Evolutionary conservation across 2,888 invertebrate species (phyloP).

Genomic region (Caenorhabditis afra): DNA sequence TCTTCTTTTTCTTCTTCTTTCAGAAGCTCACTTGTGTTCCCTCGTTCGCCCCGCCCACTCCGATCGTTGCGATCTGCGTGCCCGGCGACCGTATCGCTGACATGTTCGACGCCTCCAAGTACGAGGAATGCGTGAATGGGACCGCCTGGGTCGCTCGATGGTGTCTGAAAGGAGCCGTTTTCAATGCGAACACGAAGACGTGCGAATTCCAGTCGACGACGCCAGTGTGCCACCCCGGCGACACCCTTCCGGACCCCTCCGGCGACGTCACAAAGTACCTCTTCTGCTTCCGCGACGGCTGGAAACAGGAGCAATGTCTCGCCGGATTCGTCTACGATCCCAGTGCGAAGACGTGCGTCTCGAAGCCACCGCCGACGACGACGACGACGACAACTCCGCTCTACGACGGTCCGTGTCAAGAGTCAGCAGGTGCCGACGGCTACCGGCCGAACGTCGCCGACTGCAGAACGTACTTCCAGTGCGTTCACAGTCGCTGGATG

Average conservation of each 20-base stretch:
- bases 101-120: background rate
- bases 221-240: background rate
- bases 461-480: constrained; percentile 20
- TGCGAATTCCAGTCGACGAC: background rate
- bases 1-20: background rate
- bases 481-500: constrained; percentile 18
- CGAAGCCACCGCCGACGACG: background rate
- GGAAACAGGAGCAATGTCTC: background rate
- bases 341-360: background rate
- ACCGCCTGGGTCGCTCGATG: background rate
- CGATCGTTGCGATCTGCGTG: constrained; percentile 1
- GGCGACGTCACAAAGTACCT: background rate
- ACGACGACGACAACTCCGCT: background rate
- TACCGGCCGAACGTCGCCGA: constrained; percentile 6
- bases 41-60: background rate
- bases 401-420: constrained; percentile 7
- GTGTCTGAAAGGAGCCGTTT: background rate
- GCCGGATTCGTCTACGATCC: background rate
- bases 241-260: background rate
- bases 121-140: constrained; percentile 5
- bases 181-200: background rate
- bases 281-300: background rate
- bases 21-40: constrained; percentile 25
- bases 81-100: background rate
- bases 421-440: constrained; percentile 14